Percentiles rank a stretch among this genome's conserved stretches.
Conservation (phyloP, 2,888 invertebrate species). For the Notodonta dromedarius region DNA sequence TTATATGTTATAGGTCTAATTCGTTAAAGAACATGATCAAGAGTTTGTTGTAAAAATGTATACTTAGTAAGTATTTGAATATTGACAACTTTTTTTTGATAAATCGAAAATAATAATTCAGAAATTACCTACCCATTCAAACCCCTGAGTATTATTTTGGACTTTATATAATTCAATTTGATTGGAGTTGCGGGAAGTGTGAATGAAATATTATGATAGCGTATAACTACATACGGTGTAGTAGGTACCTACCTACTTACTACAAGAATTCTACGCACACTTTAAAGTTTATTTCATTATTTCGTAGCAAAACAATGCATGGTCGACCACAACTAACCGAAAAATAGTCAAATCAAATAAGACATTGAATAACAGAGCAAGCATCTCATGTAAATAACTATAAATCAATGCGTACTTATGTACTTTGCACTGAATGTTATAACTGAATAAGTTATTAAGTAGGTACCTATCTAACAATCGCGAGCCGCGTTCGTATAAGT, state of each 20-base stretch:
- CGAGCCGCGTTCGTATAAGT: conserved; percentile 13
- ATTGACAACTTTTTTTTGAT: too few species aligned
- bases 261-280: not conserved
- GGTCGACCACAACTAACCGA: not conserved
- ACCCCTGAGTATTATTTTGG: too few species aligned
- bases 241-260: too few species aligned
- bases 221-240: too few species aligned
- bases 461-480: conserved; percentile 17
- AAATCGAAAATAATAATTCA: too few species aligned
- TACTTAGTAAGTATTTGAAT: not conserved
- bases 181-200: too few species aligned
- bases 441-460: conserved; percentile 14
- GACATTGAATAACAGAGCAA: conserved; percentile 5
- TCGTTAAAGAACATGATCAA: too few species aligned
- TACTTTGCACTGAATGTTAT: conserved; percentile 13
- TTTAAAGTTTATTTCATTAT: not conserved
- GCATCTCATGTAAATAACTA: conserved; percentile 6
- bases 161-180: too few species aligned
- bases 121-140: too few species aligned
- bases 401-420: not conserved
- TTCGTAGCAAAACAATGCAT: not conserved
- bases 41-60: too few species aligned
- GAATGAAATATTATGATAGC: too few species aligned
- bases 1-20: not conserved
- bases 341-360: conserved; percentile 5